Base-by-base conservation (phyloP, 1,140 invertebrate species). In the Zelostemma sp. region DNA sequence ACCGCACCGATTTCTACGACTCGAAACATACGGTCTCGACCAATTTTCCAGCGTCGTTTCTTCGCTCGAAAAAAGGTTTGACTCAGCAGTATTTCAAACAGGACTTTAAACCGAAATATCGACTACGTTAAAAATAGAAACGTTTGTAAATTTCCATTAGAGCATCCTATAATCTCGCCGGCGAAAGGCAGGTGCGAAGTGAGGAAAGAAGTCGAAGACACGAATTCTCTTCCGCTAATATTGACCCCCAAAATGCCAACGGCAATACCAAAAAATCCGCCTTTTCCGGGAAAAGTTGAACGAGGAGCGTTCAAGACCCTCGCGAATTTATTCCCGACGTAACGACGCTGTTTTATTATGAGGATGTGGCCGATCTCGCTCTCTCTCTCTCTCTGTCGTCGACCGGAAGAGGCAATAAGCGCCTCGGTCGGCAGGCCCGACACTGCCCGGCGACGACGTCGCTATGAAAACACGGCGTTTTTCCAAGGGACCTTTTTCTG, bases 351-450 rank as follows among this genome's bases (percentile, higher is more conserved):
- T 72, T 72, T 59, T 60, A 74, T 74, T 74, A 74, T 74, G 63
- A 75, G 69, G 73, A 75, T 75, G 73, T 71, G 64, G 49, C 67
- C 66, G 67, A 68, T 75, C 69, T 61, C 69, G 68, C 67, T 68
- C 48, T 60, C 53, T 59, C 48, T 58, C 47, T 66, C 43, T 43
- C 64, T 66, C 58, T 62, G 58, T 72, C 64, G 68, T 65, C 65
- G 76, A 79, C 78, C 79, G 79, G 79, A 81, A 81, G 78, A 54
- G 73, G 78, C 79, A 80, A 81, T 81, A 76, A 81, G 77, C 73
- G 75, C 72, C 69, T 80, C 72, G 74, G 75, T 78, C 75, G 76
- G 72, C 73, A 75, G 75, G 69, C 71, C 70, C 74, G 61, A 64
- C 72, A 62, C 67, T 61, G 46, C 58, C 56, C 48, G 65, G 73